Conservation (phyloP, 1,140 invertebrate species). For the Diachasmimorpha longicaudata region DNA sequence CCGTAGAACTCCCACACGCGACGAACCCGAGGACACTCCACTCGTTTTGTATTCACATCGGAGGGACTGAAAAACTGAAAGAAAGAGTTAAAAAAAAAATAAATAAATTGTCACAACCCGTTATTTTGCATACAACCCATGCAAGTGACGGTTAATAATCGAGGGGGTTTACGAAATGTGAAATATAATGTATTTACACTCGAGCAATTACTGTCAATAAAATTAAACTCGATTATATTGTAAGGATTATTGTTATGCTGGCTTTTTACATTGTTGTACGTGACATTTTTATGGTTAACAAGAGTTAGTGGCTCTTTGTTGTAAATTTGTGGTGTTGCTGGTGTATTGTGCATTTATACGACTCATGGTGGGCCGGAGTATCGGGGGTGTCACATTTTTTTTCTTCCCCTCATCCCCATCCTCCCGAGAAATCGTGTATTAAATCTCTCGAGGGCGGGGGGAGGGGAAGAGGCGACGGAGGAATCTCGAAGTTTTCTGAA, state of each 20-base stretch:
- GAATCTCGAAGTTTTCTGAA: neutral
- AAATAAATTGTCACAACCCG: constrained; percentile 3
- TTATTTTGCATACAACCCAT: constrained; percentile 2
- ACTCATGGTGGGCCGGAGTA: neutral
- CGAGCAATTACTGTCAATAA: constrained; percentile 1
- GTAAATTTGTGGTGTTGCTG: neutral
- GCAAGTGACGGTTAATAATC: neutral
- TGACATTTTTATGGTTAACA: constrained; percentile 7
- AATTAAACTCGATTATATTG: constrained; percentile 9
- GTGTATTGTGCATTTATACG: neutral
- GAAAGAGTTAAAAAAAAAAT: neutral
- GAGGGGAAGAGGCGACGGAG: neutral
- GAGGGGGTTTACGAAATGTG: neutral
- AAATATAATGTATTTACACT: neutral
- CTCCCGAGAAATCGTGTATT: neutral
- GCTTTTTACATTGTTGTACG: neutral
- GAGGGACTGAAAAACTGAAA: neutral
- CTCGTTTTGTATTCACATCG: neutral
- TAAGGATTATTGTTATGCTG: constrained; percentile 3
- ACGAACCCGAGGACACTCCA: constrained; percentile 1
- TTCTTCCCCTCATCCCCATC: no score
- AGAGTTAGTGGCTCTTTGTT: constrained; percentile 10
- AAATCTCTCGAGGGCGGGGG: neutral
- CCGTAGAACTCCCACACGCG: neutral
- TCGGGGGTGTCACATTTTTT: neutral